Percentiles rank a stretch among this genome's conserved stretches.
Conservation (phyloP, 2,797 vertebrate species). For the Peromyscus melanophrys region DNA sequence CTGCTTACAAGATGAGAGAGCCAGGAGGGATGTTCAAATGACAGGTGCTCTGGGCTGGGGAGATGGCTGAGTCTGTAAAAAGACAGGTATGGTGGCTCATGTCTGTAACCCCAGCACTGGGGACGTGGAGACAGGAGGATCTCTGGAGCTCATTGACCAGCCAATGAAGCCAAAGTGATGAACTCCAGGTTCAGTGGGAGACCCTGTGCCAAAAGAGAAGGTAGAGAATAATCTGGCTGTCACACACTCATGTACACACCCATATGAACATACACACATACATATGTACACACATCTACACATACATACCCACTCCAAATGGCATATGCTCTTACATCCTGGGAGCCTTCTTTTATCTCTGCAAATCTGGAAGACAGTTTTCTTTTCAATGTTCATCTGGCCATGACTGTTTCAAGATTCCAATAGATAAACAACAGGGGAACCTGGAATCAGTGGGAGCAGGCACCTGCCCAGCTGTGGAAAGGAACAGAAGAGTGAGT, state of each 20-base stretch:
- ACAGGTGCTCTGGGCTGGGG: neutral
- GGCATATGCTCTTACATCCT: rapidly evolving
- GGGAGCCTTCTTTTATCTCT: neutral
- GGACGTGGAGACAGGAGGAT: neutral
- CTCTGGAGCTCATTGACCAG: neutral
- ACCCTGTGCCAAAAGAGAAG: neutral
- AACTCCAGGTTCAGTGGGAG: neutral
- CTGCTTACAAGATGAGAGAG: neutral
- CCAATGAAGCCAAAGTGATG: neutral
- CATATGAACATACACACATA: neutral
- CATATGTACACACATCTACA: neutral
- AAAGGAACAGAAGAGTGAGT: neutral
- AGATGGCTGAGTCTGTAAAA: neutral
- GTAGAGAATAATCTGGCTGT: neutral
- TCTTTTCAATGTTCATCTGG: slow-evolving; percentile 11
- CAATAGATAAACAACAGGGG: slow-evolving; percentile 5
- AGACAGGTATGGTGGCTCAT: neutral
- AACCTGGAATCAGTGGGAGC: neutral
- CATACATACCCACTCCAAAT: neutral
- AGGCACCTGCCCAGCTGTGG: neutral
- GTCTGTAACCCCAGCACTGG: neutral
- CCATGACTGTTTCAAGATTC: slow-evolving; percentile 1
- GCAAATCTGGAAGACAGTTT: neutral
- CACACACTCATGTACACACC: neutral
- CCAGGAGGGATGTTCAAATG: neutral